Evolutionary conservation across 2,888 invertebrate genomes (phyloP), one percentile per base, ranked within the genome.

Genomic region (Synergus laeviventris): DNA sequence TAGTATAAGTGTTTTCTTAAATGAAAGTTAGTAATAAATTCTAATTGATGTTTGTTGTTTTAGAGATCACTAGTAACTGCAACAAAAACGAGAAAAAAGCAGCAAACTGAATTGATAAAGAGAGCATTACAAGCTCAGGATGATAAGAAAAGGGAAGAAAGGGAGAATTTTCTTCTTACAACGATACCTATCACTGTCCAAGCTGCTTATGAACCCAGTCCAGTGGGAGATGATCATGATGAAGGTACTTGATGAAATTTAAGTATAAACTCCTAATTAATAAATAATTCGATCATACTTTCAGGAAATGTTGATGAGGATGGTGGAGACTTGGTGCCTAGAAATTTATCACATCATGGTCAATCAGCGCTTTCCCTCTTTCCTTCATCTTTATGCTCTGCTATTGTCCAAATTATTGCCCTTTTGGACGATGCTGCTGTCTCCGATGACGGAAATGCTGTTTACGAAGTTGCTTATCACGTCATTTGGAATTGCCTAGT

Each of bases 401-500:
- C 99, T 0, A 98, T 98, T 0, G 95, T 99, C 75, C 97, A 97
- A 90, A 98, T 99, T 79, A 96, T 99, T 16, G 95, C 97, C 85
- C 93, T 99, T 75, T 92, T 99, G 73, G 99, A 99, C 88, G 99
- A 99, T 91, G 96, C 98, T 0, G 98, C 99, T 1, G 98, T 99
- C 5, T 97, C 98, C 0, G 92, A 94, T 2, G 98, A 98, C 89
- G 99, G 99, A 0, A 96, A 96, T 87, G 96, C 97, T n/a, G 99
- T 99, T 0, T 98, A 98, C 88, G 98, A 99, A 93, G 96, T 98
- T 1, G 98, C 99, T 75, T 98, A 98, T 91, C 97, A 97, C 92
- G 97, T 98, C 0, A 97, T 99, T 84, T 99, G 99, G 99, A 96
- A 96, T 81, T 99, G 99, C 89, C 93, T 99, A 62, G 99, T 99